Percentiles rank a stretch among this genome's conserved stretches.
Evolutionary conservation across 2,888 invertebrate species (phyloP).

Genomic region (Heterodera filipjevi): DNA sequence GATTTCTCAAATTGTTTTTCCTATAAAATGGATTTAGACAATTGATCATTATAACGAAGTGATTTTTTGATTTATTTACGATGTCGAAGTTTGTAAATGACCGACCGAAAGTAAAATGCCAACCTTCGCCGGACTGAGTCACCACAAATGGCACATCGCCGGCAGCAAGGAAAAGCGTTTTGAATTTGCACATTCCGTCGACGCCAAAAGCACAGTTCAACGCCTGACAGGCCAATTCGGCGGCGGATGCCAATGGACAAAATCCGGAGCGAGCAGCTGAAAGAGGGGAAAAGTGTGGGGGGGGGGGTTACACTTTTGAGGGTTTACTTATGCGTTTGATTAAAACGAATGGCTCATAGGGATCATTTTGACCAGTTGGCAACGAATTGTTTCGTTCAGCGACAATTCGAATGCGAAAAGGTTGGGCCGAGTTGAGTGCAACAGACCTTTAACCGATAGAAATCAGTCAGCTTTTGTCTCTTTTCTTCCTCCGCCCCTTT

Average conservation of each 20-base stretch:
- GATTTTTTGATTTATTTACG: too few species aligned
- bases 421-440: slow-evolving; percentile 40
- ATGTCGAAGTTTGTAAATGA: neutral
- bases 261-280: slow-evolving; percentile 36
- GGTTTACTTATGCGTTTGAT: slow-evolving; percentile 48
- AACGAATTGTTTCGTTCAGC: slow-evolving; percentile 36
- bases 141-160: slow-evolving; percentile 39
- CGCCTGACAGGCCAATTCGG: slow-evolving; percentile 57
- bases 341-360: slow-evolving; percentile 46
- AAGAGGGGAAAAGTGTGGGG: neutral
- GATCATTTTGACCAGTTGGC: neutral
- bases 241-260: slow-evolving; percentile 54
- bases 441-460: slow-evolving; percentile 37
- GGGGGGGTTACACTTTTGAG: neutral
- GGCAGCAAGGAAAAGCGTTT: slow-evolving; percentile 29
- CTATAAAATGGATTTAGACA: too few species aligned
- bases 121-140: slow-evolving; percentile 30
- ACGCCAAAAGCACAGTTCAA: slow-evolving; percentile 46
- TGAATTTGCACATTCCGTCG: slow-evolving; percentile 43
- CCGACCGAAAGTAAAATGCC: neutral
- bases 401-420: slow-evolving; percentile 42
- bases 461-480: neutral
- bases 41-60: too few species aligned
- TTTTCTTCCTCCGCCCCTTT: slow-evolving; percentile 11
- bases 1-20: too few species aligned